Percentiles rank a stretch among this genome's conserved stretches.
phyloP scores from a whole-genome alignment of 2,888 invertebrate genomes.

The Aleiodes alternator region DNA sequence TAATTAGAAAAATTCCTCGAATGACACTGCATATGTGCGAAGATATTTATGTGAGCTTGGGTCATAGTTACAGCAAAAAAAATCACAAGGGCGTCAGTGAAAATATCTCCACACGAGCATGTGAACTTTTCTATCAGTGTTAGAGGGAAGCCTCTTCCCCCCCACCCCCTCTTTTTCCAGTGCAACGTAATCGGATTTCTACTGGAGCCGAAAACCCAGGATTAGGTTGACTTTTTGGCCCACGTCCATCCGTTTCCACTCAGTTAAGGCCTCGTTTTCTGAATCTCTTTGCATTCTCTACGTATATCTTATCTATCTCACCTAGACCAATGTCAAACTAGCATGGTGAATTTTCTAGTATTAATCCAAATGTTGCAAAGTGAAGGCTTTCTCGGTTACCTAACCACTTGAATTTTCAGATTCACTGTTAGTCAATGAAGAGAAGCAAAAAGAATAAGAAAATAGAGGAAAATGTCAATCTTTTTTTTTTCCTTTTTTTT shows the following conservation, averaged over 20 bases:
- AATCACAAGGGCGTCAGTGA: conserved; percentile 46
- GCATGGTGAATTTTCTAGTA: conserved; percentile 37
- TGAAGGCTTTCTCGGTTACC: conserved; percentile 18
- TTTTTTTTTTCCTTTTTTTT: conserved; percentile 6
- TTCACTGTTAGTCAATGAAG: neutral
- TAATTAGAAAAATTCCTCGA: no score
- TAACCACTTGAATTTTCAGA: conserved; percentile 8
- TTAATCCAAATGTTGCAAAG: conserved; percentile 47
- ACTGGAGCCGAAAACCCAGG: conserved; percentile 43
- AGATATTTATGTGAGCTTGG: neutral
- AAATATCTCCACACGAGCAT: conserved; percentile 28
- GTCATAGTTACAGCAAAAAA: conserved; percentile 41
- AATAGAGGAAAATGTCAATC: neutral
- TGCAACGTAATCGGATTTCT: conserved; percentile 55
- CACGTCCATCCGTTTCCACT: conserved; percentile 42
- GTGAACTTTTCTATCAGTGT: conserved; percentile 46
- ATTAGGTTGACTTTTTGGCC: conserved; percentile 57
- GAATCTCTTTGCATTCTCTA: neutral
- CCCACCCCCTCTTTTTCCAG: conserved; percentile 19
- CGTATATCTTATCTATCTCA: conserved; percentile 30
- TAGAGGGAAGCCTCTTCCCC: neutral
- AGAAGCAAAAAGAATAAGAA: no score
- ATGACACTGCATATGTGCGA: neutral
- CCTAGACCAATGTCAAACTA: conserved; percentile 48
- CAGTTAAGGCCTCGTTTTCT: neutral